Evolutionary conservation across 2,888 invertebrate genomes (phyloP).

Genomic region (Watsonalla cultraria): DNA sequence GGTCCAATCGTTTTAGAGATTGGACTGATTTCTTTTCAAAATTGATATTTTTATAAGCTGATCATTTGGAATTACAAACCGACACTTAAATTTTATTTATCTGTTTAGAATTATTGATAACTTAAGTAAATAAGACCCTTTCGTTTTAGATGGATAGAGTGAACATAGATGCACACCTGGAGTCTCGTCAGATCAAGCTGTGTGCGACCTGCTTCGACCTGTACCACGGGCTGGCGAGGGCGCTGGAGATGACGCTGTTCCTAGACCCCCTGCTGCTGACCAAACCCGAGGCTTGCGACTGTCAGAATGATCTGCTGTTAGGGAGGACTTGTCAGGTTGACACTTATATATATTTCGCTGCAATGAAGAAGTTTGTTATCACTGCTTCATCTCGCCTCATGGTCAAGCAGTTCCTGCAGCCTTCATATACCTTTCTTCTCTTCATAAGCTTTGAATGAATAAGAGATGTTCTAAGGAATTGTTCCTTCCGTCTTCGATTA

Average conservation of each 20-base stretch:
- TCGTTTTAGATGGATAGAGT: constrained; percentile 62
- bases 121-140: not conserved
- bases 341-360: too few species aligned
- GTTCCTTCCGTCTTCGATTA: too few species aligned
- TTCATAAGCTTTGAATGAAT: too few species aligned
- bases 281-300: constrained; percentile 81
- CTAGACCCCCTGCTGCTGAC: constrained; percentile 82
- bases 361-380: not conserved
- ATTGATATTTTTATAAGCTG: too few species aligned
- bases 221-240: constrained; percentile 86
- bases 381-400: not conserved
- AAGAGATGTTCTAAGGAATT: too few species aligned
- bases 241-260: constrained; percentile 87
- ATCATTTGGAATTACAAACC: too few species aligned
- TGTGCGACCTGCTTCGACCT: constrained; percentile 92
- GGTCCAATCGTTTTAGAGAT: too few species aligned
- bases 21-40: too few species aligned
- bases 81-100: too few species aligned
- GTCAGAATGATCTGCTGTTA: constrained; percentile 82
- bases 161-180: constrained; percentile 71
- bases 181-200: constrained; percentile 87
- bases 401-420: too few species aligned
- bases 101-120: too few species aligned
- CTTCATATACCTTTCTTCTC: too few species aligned
- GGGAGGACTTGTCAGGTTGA: constrained; percentile 77